A percentile compares a stretch with the other conserved stretches of the same genome.
These are phyloP conservation scores for Silurus asotus DNA, from an alignment of 2,113 vertebrate genomes.

Conservation along the genomic window DNA sequence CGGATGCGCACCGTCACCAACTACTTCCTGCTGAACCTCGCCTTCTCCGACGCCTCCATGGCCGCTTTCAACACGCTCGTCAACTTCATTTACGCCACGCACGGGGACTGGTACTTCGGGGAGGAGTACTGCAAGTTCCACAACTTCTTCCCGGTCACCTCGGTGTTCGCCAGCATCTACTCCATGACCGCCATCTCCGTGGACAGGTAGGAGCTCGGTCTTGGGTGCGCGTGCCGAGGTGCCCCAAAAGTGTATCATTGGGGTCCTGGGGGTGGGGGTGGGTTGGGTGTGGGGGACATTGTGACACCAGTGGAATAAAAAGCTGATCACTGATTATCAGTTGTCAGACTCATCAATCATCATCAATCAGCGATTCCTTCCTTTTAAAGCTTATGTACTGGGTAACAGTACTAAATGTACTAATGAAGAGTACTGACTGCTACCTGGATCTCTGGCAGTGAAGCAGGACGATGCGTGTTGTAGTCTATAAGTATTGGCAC, in stretches of 20 bases:
- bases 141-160: constrained; percentile 97
- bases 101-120: constrained; percentile 96
- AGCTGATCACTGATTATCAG: not conserved
- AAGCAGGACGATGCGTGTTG: no score
- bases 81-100: constrained; percentile 91
- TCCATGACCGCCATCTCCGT: constrained; percentile 97
- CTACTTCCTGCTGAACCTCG: constrained; percentile 92
- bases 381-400: not conserved
- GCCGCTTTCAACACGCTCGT: constrained; percentile 94
- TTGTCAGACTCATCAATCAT: no score
- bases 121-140: constrained; percentile 95
- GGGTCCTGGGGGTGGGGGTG: no score
- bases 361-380: no score
- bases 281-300: no score
- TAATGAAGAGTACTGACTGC: no score
- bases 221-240: no score
- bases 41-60: constrained; percentile 94
- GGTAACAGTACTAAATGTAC: not conserved
- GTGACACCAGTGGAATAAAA: not conserved
- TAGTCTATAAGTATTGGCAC: no score
- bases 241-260: no score
- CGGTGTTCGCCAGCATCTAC: constrained; percentile 97
- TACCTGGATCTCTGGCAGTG: no score
- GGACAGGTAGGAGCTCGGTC: constrained; percentile 75
- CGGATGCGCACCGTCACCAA: constrained; percentile 97